Evolutionary conservation across 2,888 invertebrate genomes (phyloP).

Genomic region (Schizotus pectinicornis): DNA sequence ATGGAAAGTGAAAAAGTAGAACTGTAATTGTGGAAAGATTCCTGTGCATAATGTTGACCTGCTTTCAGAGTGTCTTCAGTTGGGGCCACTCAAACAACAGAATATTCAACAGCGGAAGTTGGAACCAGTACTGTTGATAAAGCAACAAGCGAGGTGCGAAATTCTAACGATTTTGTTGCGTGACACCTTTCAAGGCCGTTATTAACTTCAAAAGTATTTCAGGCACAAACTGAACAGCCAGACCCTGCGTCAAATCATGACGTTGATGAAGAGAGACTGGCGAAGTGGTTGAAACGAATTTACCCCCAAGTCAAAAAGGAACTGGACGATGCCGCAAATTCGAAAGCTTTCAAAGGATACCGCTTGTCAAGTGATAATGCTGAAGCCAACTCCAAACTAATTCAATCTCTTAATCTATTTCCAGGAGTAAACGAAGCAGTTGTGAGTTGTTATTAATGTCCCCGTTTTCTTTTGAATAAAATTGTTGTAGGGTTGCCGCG

Average conservation of each 20-base stretch:
- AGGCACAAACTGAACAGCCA: slow-evolving; percentile 57
- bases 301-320: slow-evolving; percentile 59
- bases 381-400: slow-evolving; percentile 45
- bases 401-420: slow-evolving; percentile 45
- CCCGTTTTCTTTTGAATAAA: background rate
- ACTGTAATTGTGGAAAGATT: background rate
- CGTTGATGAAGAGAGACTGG: slow-evolving; percentile 58
- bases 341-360: slow-evolving; percentile 50
- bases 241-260: slow-evolving; percentile 33
- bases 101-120: slow-evolving; percentile 45
- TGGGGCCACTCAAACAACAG: slow-evolving; percentile 48
- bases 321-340: slow-evolving; percentile 54
- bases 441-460: background rate
- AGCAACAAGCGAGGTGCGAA: slow-evolving; percentile 43
- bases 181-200: too few relatives aligned
- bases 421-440: slow-evolving; percentile 8
- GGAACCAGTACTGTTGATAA: slow-evolving; percentile 48
- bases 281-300: slow-evolving; percentile 59
- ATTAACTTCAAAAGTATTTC: slow-evolving; percentile 13
- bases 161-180: too few relatives aligned
- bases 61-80: slow-evolving; percentile 45
- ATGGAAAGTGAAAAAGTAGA: slow-evolving; percentile 56
- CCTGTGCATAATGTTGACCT: background rate
- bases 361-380: slow-evolving; percentile 36
- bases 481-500: slow-evolving; percentile 25